Evolutionary conservation across 2,113 vertebrate species (phyloP), one percentile per base, ranked within the genome.

Genomic region (Parus major): DNA sequence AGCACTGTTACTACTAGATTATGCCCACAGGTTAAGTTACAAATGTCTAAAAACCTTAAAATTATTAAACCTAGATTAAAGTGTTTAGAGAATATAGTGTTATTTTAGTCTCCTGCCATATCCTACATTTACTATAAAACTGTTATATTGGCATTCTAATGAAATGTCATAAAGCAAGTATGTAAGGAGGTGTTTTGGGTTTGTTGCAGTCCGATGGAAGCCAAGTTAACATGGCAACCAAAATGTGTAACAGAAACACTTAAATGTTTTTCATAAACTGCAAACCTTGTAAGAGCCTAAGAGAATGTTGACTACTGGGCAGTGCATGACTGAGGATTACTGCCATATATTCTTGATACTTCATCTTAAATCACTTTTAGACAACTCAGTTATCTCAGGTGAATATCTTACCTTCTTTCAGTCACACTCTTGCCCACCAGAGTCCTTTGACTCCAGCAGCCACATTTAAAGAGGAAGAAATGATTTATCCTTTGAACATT

Each of bases 101-200:
- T 98, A 97, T 98, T 98, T 98, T 98, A 98, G 98, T 98, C 97
- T 96, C 97, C 98, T 97, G 96, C 97, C 96, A 97, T 98, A 98
- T 98, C 98, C 97, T 98, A 97, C 97, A 97, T 98, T 98, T 97
- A 97, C 98, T 97, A 97, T 97, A 98, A 98, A 98, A 97, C 97
- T 96, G 96, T 97, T 98, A 98, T 97, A 97, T 91, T 98, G 98
- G 97, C 98, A 97, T 98, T 98, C 97, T 96, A 98, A 97, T 98
- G 97, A 97, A 98, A 97, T 98, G 98, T 98, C 98, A 98, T 98
- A 98, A 98, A 98, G 97, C 93, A 98, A 98, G 96, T 98, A 98
- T 98, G 98, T 98, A 98, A 98, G 97, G 97, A 98, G 97, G 98
- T 98, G 97, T 98, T 98, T 98, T 97, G 97, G 97, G 97, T 98